phyloP scores from a whole-genome alignment of 1,140 invertebrate genomes.

The Sitodiplosis mosellana region DNA sequence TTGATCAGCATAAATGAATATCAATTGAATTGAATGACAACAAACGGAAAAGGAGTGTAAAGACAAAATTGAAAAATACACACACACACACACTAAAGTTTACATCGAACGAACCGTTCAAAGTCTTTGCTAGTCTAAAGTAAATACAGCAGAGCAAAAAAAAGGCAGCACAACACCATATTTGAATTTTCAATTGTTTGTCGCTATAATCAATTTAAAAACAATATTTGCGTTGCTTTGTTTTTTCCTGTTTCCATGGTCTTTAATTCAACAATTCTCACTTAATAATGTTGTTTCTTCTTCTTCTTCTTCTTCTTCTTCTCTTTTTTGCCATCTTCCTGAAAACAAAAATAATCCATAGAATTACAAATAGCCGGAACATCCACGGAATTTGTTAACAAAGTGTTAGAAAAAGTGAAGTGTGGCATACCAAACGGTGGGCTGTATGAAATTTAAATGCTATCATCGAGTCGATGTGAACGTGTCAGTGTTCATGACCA shows the following conservation, averaged over 20 bases:
- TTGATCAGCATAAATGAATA: not conserved
- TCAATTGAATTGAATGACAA: not conserved
- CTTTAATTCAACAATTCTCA: not conserved
- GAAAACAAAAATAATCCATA: conserved; percentile 32
- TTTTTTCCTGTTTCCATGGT: too few species aligned
- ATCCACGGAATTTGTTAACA: conserved; percentile 74
- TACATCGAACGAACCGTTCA: too few species aligned
- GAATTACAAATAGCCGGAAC: conserved; percentile 60
- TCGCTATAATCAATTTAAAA: too few species aligned
- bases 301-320: not conserved
- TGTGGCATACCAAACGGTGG: conserved; percentile 42
- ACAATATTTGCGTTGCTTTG: too few species aligned
- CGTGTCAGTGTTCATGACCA: too few species aligned
- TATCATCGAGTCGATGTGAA: not conserved
- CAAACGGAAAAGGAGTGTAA: too few species aligned
- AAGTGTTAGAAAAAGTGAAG: conserved; percentile 58
- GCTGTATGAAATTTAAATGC: conserved; percentile 32
- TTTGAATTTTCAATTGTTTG: too few species aligned
- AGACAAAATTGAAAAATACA: too few species aligned
- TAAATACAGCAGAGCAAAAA: too few species aligned
- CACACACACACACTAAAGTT: too few species aligned
- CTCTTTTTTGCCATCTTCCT: conserved; percentile 5
- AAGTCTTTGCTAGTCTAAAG: too few species aligned
- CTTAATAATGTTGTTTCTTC: not conserved
- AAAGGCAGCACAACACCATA: too few species aligned